These are phyloP conservation scores for Nilaparvata lugens DNA, from an alignment of 1,140 invertebrate genomes.

Conservation along the genomic window DNA sequence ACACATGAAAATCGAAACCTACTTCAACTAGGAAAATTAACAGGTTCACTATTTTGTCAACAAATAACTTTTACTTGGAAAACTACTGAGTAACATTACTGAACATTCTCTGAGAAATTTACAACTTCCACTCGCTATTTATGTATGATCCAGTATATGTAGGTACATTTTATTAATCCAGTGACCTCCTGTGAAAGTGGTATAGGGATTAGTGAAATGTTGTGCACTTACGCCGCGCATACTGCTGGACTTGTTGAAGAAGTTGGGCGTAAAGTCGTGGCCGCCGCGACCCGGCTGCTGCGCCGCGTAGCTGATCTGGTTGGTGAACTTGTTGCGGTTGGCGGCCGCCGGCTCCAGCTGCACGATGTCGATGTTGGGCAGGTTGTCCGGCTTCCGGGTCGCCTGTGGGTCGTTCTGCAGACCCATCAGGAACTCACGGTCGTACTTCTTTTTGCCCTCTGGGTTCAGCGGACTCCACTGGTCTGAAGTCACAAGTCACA, in stretches of 20 bases:
- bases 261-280: conserved; percentile 32
- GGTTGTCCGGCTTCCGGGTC: conserved; percentile 58
- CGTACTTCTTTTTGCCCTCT: conserved; percentile 72
- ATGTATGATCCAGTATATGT: too few species aligned
- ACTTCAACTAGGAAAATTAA: too few species aligned
- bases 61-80: too few species aligned
- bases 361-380: conserved; percentile 50
- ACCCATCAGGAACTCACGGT: conserved; percentile 64
- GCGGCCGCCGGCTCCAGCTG: conserved; percentile 35
- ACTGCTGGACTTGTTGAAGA: conserved; percentile 32
- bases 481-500: conserved; percentile 38
- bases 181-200: too few species aligned
- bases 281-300: not conserved
- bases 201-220: not conserved
- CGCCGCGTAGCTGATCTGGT: too few species aligned
- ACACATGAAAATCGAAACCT: too few species aligned
- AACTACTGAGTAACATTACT: too few species aligned
- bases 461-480: conserved; percentile 81
- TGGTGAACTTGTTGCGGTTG: too few species aligned
- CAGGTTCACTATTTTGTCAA: too few species aligned
- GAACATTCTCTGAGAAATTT: too few species aligned
- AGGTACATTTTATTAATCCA: too few species aligned
- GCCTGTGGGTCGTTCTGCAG: conserved; percentile 63
- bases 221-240: conserved; percentile 33
- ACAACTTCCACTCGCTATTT: too few species aligned